Base-by-base conservation (phyloP, 2,797 vertebrate genomes). In the Synaphobranchus kaupii region DNA sequence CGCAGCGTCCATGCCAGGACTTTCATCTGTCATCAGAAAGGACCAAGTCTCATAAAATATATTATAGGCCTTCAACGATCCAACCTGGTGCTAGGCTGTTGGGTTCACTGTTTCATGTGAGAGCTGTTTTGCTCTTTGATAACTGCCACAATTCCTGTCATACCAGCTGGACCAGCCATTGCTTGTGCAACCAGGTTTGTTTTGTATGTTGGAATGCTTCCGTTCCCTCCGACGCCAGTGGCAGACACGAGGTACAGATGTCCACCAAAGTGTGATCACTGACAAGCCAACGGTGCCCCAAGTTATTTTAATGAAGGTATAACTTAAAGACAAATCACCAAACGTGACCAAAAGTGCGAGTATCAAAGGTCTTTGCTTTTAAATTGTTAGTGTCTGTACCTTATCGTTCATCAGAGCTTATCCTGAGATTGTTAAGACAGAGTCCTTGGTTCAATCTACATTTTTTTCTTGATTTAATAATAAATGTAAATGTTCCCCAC, bases 41-140 rank as follows among this genome's bases (percentile, higher is more conserved):
- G 78, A n/a, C 44, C 7, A 47, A 50, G 47, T 48, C 5, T 81
- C 78, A 81, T 81, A 25, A 81, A 81, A 50, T 81, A 50, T 48
- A 81, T 8, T 47, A 50, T 28, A 44, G 44, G 82, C 31, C 66
- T 87, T 63, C 50, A 66, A 66, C 34, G 25, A 48, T 47, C 28
- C 48, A 58, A 84, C 86, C 86, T 84, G 39, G 39, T 39, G 54
- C 78, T 34, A 22, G 22, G 15, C 81, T 54, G 47, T 71, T 25
- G 58, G 60, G 12, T 71, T 87, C 63, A 71, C 60, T 44, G 44
- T 83, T 87, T 83, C 81, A 83, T 78, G 81, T 44, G n/a, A 52
- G 81, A 78, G 60, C 50, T 87, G 68, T 87, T 82, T 83, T 63
- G 44, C 44, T 39, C 78, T 86, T 63, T 68, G 63, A 78, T 50